Percentiles rank a stretch among this genome's conserved stretches.
These are phyloP conservation scores for Limonius californicus DNA, from an alignment of 1,140 invertebrate species.

Conservation along the genomic window DNA sequence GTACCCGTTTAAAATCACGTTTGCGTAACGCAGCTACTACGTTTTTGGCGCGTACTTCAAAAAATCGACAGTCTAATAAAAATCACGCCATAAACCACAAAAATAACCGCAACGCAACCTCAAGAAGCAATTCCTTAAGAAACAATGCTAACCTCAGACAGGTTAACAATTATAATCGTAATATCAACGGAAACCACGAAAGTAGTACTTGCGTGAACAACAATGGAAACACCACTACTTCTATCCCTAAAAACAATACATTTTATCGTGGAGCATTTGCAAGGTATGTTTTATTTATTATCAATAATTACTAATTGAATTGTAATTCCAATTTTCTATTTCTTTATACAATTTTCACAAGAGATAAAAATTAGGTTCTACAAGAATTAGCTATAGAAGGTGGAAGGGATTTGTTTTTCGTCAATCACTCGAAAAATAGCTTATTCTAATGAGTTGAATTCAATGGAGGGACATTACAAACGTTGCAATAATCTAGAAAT, in stretches of 20 bases:
- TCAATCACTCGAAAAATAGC: no score
- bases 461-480: no score
- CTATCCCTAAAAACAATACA: not conserved
- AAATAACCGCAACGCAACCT: slow-evolving; percentile 2
- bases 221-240: slow-evolving; percentile 11
- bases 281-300: no score
- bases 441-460: no score
- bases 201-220: not conserved
- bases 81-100: not conserved
- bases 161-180: slow-evolving; percentile 6
- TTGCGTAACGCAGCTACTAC: slow-evolving; percentile 5
- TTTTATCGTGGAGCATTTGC: not conserved
- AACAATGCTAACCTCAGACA: slow-evolving; percentile 7
- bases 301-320: no score
- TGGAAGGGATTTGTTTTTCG: no score
- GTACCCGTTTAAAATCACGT: slow-evolving; percentile 10
- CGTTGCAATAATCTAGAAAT: no score
- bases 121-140: not conserved
- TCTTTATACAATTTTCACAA: no score
- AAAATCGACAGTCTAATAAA: slow-evolving; percentile 7
- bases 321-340: no score
- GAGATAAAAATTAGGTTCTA: no score
- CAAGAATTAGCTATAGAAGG: no score
- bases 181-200: slow-evolving; percentile 14
- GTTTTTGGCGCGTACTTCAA: slow-evolving; percentile 14